Evolutionary conservation across 1,140 invertebrate genomes (phyloP), one percentile per base, ranked within the genome.

Genomic region (Penaeus vannamei): DNA sequence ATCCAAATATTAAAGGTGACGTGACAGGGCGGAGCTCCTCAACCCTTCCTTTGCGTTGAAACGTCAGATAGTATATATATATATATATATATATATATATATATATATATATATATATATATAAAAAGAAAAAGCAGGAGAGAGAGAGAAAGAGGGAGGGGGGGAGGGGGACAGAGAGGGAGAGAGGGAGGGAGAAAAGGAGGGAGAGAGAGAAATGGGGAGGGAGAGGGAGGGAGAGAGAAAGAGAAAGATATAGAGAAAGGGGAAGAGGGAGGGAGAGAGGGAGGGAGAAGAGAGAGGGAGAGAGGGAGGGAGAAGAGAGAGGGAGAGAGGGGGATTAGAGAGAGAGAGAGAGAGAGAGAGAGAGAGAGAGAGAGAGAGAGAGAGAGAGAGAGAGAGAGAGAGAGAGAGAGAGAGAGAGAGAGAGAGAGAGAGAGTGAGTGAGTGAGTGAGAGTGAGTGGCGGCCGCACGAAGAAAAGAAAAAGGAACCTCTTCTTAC

Each of bases 61-160:
- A 42, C 36, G 36, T 7, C 36, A 42, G 36, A 2, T 42, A 42
- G 8, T 7, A 42, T 7, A 42, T n/a, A n/a, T n/a, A n/a, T n/a
- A n/a, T n/a, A n/a, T n/a, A n/a, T n/a, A n/a, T n/a, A n/a, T n/a
- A 46, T 46, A 46, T 46, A 46, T 46, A 46, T 46, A 46, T 46
- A 46, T 46, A 46, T 46, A 46, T 46, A 46, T 72, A 19, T 23
- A 72, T 72, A n/a, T n/a, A n/a, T n/a, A n/a, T n/a, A n/a, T n/a
- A n/a, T n/a, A n/a, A n/a, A n/a, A n/a, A n/a, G 19, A 3, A 66
- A 17, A 17, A 69, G 7, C 23, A 26, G 64, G 29, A n/a, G 19
- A 72, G 66, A 72, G 66, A 72, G 66, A 72, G 66, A 72, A 23
- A 72, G 66, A 72, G 66, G n/a, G 66, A 72, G 66, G n/a, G 66